phyloP scores from a whole-genome alignment of 2,888 invertebrate species.

The Lasioglossum villosulum region DNA sequence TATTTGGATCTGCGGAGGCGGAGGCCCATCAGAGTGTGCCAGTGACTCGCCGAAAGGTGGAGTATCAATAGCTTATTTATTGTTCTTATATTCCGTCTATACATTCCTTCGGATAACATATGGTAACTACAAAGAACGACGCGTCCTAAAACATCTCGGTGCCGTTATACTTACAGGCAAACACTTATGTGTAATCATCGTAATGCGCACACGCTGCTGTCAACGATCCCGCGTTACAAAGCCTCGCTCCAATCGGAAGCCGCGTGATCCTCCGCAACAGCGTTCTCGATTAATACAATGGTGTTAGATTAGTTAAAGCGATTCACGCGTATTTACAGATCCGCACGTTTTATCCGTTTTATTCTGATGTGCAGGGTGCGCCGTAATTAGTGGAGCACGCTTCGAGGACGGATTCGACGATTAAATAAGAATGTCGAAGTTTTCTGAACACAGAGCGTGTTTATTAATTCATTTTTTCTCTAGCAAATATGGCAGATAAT shows the following conservation, averaged over 20 bases:
- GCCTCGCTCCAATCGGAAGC: not conserved
- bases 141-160: slow-evolving; percentile 62
- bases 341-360: slow-evolving; percentile 18
- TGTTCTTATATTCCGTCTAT: slow-evolving; percentile 71
- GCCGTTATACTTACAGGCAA: slow-evolving; percentile 69
- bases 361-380: slow-evolving; percentile 27
- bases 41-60: slow-evolving; percentile 42
- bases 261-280: slow-evolving; percentile 9
- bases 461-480: not conserved
- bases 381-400: not conserved
- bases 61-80: slow-evolving; percentile 75
- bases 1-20: not conserved
- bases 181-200: slow-evolving; percentile 64
- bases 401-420: slow-evolving; percentile 2
- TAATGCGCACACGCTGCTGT: slow-evolving; percentile 34
- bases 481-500: not conserved
- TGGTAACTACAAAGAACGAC: slow-evolving; percentile 73
- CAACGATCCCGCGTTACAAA: not conserved
- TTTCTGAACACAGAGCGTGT: not conserved
- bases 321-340: slow-evolving; percentile 65
- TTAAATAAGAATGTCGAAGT: not conserved
- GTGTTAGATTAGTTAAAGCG: slow-evolving; percentile 56
- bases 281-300: slow-evolving; percentile 57
- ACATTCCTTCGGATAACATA: slow-evolving; percentile 72
- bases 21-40: no score